Evolutionary conservation across 2,888 invertebrate species (phyloP), one percentile per base, ranked within the genome.

Genomic region (Dolichomitus sp.): DNA sequence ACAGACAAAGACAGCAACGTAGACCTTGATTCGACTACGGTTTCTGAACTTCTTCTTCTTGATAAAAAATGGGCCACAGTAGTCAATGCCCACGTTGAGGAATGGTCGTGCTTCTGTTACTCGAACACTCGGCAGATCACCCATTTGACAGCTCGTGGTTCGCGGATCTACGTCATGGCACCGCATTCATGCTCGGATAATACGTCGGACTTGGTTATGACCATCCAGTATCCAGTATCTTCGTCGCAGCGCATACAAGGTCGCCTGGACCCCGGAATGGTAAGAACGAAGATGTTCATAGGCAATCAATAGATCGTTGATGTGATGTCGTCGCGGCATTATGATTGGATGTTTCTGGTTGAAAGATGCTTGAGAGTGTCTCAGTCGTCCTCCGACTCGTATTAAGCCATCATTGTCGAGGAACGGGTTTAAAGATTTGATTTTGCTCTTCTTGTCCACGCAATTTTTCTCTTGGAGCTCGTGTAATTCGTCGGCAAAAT

Each of bases 1-100:
- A 68, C 92, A 92, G 4, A 92, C 81, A 92, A n/a, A n/a, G 0
- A 84, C 80, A 9, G 63, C 59, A 0, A 78, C 84, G 23, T 86
- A 87, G 5, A 78, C 59, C 48, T 87, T 86, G 2, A 85, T 75
- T 37, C 37, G 45, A 0, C 45, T 76, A 4, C 80, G 57, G 57
- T 85, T 86, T 50, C 88, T 68, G 48, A 68, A 50, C 40, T 80
- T 85, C n/a, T 72, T 83, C 52, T 87, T 85, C 27, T 86, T 87
- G 14, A 88, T 77, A n/a, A 70, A 61, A 30, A 89, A 85, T 3
- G 90, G 88, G 3, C 90, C 90, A 23, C 85, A 88, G 81, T 87
- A 90, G 81, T 91, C 90, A 0, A 89, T 65, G 0, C 89, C 90
- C 27, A 81, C 75, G 9, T 82, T 83, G 1, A 42, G 52, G 82